Evolutionary conservation across 2,113 vertebrate species (phyloP).

Genomic region (Gulo gulo): DNA sequence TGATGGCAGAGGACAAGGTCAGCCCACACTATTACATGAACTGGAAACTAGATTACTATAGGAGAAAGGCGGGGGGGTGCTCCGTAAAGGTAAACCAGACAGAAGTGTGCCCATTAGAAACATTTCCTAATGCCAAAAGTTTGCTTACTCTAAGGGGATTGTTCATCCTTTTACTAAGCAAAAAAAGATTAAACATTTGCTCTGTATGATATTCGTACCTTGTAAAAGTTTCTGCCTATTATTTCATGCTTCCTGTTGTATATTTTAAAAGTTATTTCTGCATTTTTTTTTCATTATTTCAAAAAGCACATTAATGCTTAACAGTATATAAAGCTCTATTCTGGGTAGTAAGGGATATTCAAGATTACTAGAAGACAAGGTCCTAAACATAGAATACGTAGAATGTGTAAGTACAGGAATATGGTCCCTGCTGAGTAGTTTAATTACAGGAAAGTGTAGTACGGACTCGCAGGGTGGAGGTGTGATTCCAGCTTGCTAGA

Average conservation of each 20-base stretch:
- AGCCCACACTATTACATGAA: not conserved
- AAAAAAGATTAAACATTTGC: conserved; percentile 18
- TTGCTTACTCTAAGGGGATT: not conserved
- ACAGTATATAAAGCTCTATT: not conserved
- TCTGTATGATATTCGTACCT: not conserved
- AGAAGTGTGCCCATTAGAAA: not conserved
- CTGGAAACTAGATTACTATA: not conserved
- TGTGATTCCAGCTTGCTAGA: not conserved
- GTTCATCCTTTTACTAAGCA: not conserved
- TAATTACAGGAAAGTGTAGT: not conserved
- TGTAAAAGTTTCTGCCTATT: not conserved
- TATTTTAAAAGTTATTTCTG: conserved; percentile 35
- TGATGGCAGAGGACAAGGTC: not conserved
- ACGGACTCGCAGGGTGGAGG: not conserved
- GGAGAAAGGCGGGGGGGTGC: not conserved
- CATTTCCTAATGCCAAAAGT: not conserved
- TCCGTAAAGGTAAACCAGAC: not conserved
- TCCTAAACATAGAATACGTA: not conserved
- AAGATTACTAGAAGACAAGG: not conserved
- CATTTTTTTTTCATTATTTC: not conserved
- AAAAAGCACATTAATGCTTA: not conserved
- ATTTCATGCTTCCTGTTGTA: not conserved
- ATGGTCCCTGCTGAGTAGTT: not conserved
- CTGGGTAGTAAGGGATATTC: not conserved
- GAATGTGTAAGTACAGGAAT: not conserved